These are phyloP conservation scores for Acanthosepion lycidas DNA, from an alignment of 2,888 invertebrate genomes.

Conservation along the genomic window DNA sequence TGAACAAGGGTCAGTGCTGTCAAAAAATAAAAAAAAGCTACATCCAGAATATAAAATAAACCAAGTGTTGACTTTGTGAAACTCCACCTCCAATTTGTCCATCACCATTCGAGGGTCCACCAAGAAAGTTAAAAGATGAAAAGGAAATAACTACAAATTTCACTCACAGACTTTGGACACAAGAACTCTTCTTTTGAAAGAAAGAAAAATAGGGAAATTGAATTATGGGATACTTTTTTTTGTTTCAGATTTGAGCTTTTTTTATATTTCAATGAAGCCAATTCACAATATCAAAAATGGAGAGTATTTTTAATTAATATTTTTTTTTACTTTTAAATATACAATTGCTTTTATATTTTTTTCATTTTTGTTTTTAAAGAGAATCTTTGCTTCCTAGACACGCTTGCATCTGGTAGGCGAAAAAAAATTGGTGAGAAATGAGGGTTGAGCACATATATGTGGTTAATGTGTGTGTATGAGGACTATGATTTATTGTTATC, in stretches of 20 bases:
- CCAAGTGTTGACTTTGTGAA: not conserved
- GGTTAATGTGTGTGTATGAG: too few relatives aligned
- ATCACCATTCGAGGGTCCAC: not conserved
- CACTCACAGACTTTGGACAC: not conserved
- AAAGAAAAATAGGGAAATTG: not conserved
- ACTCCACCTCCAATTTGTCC: not conserved
- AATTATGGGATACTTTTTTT: conserved; percentile 33
- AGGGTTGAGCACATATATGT: too few relatives aligned
- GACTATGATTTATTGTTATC: too few relatives aligned
- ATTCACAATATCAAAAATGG: conserved; percentile 4
- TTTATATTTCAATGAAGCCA: not conserved
- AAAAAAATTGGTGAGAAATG: too few relatives aligned
- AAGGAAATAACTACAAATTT: not conserved
- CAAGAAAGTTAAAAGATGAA: not conserved
- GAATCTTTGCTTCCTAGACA: not conserved
- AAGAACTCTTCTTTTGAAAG: not conserved
- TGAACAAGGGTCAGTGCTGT: not conserved
- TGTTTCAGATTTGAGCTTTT: too few relatives aligned
- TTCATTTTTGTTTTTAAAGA: not conserved
- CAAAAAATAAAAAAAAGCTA: not conserved
- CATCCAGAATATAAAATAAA: not conserved
- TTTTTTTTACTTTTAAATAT: not conserved
- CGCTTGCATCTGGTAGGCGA: not conserved
- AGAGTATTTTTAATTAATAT: not conserved
- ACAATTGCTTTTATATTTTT: not conserved